Conservation (phyloP, 23 tunicate species). For the Trididemnum clinides region DNA sequence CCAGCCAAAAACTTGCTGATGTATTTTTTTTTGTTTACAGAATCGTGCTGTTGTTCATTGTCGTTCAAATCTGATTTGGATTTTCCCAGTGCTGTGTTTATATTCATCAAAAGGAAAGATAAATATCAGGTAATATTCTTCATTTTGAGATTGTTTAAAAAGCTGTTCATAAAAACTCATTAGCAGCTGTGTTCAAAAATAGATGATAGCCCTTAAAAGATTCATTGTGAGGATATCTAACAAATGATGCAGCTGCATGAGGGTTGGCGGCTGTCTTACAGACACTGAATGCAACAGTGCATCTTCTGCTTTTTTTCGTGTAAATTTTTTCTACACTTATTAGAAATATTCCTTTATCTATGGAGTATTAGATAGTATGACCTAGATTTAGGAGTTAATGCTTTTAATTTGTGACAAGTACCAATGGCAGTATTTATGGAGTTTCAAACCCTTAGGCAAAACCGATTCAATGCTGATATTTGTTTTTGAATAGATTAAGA, state of each 20-base stretch:
- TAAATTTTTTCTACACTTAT: too few relatives aligned
- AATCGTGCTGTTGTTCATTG: neutral
- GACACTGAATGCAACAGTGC: neutral
- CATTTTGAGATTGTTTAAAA: too few relatives aligned
- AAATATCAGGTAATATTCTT: neutral
- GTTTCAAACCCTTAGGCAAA: too few relatives aligned
- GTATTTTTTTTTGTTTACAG: conserved; percentile 21
- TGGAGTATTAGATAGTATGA: too few relatives aligned
- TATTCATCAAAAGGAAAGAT: neutral
- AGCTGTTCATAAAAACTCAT: neutral
- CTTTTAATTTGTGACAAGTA: too few relatives aligned
- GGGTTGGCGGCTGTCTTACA: neutral
- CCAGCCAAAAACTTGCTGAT: too few relatives aligned
- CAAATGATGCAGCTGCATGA: neutral
- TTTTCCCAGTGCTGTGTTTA: neutral
- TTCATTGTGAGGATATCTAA: neutral
- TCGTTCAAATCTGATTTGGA: neutral
- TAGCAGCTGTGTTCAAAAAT: neutral
- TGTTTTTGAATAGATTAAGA: too few relatives aligned
- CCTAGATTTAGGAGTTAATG: too few relatives aligned
- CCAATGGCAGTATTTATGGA: too few relatives aligned
- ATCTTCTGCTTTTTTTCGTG: too few relatives aligned
- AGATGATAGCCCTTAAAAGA: neutral
- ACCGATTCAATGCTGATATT: too few relatives aligned
- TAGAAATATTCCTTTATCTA: too few relatives aligned